phyloP scores from a whole-genome alignment of 2,113 vertebrate genomes.

The Hassar affinis region DNA sequence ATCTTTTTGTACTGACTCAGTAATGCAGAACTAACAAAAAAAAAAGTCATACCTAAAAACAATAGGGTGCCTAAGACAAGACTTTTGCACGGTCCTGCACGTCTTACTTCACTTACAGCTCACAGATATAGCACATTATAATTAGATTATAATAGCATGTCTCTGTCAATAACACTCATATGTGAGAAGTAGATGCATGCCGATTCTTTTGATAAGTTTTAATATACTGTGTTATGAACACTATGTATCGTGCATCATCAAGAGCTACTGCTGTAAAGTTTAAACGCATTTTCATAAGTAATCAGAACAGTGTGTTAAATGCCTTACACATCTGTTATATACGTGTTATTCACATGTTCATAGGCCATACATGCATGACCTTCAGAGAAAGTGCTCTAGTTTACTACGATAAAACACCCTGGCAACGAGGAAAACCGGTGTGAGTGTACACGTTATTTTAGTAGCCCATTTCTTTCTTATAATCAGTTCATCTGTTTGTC shows the following conservation, averaged over 20 bases:
- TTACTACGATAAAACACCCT: background rate
- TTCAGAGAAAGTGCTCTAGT: background rate
- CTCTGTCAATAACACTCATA: background rate
- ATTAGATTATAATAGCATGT: background rate
- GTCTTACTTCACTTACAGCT: background rate
- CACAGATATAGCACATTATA: background rate
- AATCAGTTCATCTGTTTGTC: slow-evolving; percentile 72
- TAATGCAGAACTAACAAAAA: no score
- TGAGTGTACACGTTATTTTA: background rate
- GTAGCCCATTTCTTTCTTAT: slow-evolving; percentile 56
- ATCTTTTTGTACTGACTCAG: no score
- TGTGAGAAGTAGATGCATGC: background rate
- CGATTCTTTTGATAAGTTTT: background rate
- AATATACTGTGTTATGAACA: background rate
- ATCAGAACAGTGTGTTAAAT: background rate
- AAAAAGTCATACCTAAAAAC: no score
- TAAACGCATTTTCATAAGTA: background rate
- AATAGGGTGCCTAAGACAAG: no score
- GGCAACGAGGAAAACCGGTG: background rate
- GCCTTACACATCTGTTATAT: background rate
- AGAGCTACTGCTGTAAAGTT: background rate
- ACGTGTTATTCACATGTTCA: background rate
- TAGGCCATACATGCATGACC: background rate
- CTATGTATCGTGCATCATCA: background rate
- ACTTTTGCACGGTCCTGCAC: background rate